These are phyloP conservation scores for Cygnus olor DNA, from an alignment of 2,797 vertebrate genomes.

Conservation along the genomic window DNA sequence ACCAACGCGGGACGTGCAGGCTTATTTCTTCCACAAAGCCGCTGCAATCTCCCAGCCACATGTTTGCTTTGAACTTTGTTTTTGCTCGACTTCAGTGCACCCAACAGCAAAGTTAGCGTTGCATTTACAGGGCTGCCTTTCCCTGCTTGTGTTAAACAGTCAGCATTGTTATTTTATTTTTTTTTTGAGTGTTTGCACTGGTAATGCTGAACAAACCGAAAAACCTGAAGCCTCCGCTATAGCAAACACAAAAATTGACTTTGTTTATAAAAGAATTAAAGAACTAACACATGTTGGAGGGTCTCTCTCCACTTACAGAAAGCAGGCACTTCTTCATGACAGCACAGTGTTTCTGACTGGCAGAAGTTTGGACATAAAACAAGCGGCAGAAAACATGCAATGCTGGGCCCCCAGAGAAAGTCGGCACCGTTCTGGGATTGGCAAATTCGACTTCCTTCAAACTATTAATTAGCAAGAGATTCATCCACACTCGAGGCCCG, in stretches of 20 bases:
- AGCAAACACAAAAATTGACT: slow-evolving; percentile 2
- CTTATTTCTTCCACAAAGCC: not conserved
- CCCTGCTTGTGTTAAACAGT: not conserved
- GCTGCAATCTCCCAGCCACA: not conserved
- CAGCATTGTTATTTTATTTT: not conserved
- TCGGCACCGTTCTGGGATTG: not conserved
- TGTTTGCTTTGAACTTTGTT: not conserved
- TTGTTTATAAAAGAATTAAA: slow-evolving; percentile 52
- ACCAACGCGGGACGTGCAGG: not conserved
- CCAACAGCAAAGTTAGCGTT: not conserved
- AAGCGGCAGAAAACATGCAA: not conserved
- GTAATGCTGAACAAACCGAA: slow-evolving; percentile 15
- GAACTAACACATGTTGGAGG: not conserved
- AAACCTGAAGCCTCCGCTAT: slow-evolving; percentile 7
- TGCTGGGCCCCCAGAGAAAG: not conserved
- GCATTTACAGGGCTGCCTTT: not conserved
- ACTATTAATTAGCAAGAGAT: slow-evolving; percentile 28
- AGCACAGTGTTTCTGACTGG: not conserved
- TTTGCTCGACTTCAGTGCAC: not conserved
- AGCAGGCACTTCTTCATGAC: not conserved
- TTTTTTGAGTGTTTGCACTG: slow-evolving; percentile 2
- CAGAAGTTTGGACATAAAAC: slow-evolving; percentile 8
- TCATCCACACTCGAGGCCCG: not conserved
- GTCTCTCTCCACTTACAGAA: not conserved
- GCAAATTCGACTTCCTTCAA: slow-evolving; percentile 8